phyloP scores from a whole-genome alignment of 2,797 vertebrate species.

The Rhinogobio ventralis region DNA sequence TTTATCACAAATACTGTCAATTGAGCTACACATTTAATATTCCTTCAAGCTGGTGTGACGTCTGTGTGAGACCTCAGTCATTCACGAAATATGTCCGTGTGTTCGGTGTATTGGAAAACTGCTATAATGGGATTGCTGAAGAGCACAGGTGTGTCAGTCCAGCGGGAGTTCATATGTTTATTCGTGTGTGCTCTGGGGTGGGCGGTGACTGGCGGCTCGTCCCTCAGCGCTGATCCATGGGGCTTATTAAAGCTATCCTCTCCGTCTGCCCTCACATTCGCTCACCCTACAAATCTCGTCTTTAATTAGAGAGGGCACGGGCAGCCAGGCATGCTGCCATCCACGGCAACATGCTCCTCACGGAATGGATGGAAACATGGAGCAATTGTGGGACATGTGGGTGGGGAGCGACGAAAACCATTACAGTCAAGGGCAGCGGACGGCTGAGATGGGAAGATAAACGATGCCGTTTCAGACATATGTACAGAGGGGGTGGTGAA shows the following conservation, averaged over 20 bases:
- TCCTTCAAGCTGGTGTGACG: neutral
- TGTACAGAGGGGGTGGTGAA: constrained; percentile 63
- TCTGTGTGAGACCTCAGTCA: neutral
- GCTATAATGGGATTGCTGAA: neutral
- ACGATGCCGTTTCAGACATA: constrained; percentile 60
- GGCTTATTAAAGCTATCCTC: constrained; percentile 80
- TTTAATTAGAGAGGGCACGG: constrained; percentile 79
- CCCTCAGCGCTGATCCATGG: constrained; percentile 28
- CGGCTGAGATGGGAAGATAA: constrained; percentile 62
- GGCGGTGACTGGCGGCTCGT: constrained; percentile 43
- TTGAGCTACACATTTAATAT: neutral
- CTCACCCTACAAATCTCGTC: constrained; percentile 78
- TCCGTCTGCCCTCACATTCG: constrained; percentile 75
- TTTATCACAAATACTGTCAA: neutral
- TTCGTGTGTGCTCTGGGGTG: constrained; percentile 11
- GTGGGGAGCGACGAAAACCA: constrained; percentile 56
- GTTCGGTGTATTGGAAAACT: neutral
- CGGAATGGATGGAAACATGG: constrained; percentile 32
- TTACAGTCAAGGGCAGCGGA: constrained; percentile 57
- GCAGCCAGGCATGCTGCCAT: constrained; percentile 52
- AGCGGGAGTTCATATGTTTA: constrained; percentile 22
- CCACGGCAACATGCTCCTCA: constrained; percentile 63
- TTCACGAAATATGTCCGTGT: neutral
- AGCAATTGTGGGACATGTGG: constrained; percentile 58
- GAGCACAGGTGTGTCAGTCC: constrained; percentile 28